phyloP scores from a whole-genome alignment of 2,113 vertebrate genomes.

The Cebidichthys violaceus region DNA sequence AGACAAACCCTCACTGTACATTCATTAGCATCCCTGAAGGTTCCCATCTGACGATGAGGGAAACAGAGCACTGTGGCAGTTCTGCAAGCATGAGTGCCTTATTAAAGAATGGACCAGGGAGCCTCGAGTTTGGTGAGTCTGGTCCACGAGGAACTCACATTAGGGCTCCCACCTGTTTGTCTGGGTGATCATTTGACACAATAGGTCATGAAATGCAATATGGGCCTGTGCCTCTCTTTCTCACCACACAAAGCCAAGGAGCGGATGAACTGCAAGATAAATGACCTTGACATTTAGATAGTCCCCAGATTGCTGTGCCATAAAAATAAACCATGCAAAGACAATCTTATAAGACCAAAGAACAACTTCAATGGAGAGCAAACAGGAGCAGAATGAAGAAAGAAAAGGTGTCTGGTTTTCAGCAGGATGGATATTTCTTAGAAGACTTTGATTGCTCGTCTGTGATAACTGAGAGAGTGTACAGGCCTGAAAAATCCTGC shows the following conservation, averaged over 20 bases:
- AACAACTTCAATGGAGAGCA: constrained; percentile 65
- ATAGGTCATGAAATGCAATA: constrained; percentile 83
- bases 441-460: constrained; percentile 73
- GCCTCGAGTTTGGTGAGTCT: constrained; percentile 83
- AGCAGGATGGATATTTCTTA: constrained; percentile 68
- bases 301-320: constrained; percentile 73
- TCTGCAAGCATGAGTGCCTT: constrained; percentile 86
- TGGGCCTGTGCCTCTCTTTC: constrained; percentile 69
- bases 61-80: constrained; percentile 77
- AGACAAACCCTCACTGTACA: constrained; percentile 75
- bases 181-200: constrained; percentile 82
- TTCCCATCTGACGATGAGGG: constrained; percentile 76
- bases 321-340: constrained; percentile 79
- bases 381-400: constrained; percentile 37
- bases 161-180: constrained; percentile 90
- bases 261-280: constrained; percentile 81
- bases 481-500: constrained; percentile 63
- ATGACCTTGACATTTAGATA: constrained; percentile 78
- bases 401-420: constrained; percentile 46
- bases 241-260: constrained; percentile 77
- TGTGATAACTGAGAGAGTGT: constrained; percentile 67
- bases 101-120: constrained; percentile 83
- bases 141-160: constrained; percentile 85
- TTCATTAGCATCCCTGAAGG: constrained; percentile 73
- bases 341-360: constrained; percentile 67